Percentiles rank a stretch among this genome's conserved stretches.
phyloP scores from a whole-genome alignment of 2,888 invertebrate genomes.

The Pyrochroa serraticornis region DNA sequence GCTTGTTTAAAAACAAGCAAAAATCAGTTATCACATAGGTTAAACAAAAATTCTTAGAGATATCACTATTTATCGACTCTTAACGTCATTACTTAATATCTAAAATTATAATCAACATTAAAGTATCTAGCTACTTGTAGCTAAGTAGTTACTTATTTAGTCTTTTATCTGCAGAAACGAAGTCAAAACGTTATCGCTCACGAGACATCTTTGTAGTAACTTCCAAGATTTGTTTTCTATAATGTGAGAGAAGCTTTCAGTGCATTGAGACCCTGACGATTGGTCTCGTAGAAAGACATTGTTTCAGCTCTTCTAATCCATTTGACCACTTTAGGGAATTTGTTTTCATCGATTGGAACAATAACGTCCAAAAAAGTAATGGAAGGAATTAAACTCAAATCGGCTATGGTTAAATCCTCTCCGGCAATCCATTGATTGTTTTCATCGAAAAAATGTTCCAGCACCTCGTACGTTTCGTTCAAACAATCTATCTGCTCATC shows the following conservation, averaged over 20 bases:
- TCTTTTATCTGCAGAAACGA: too few species aligned
- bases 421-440: slow-evolving; percentile 33
- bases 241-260: neutral
- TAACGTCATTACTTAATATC: too few species aligned
- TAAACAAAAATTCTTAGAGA: too few species aligned
- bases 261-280: slow-evolving; percentile 14
- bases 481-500: neutral
- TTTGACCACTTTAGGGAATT: slow-evolving; percentile 45
- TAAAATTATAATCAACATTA: too few species aligned
- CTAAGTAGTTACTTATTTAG: too few species aligned
- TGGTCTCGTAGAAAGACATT: slow-evolving; percentile 39
- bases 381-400: slow-evolving; percentile 28
- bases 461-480: slow-evolving; percentile 48
- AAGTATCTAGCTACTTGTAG: too few species aligned
- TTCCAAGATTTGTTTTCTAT: slow-evolving; percentile 2
- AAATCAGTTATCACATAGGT: too few species aligned
- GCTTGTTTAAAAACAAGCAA: too few species aligned
- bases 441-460: slow-evolving; percentile 36
- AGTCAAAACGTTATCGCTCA: neutral
- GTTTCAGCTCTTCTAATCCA: slow-evolving; percentile 48
- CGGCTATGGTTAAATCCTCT: slow-evolving; percentile 25
- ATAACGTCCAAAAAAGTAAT: slow-evolving; percentile 24
- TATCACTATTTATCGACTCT: too few species aligned
- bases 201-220: neutral
- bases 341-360: slow-evolving; percentile 39